Base-by-base conservation (phyloP, 2,113 vertebrate genomes). In the Emberiza fucata region DNA sequence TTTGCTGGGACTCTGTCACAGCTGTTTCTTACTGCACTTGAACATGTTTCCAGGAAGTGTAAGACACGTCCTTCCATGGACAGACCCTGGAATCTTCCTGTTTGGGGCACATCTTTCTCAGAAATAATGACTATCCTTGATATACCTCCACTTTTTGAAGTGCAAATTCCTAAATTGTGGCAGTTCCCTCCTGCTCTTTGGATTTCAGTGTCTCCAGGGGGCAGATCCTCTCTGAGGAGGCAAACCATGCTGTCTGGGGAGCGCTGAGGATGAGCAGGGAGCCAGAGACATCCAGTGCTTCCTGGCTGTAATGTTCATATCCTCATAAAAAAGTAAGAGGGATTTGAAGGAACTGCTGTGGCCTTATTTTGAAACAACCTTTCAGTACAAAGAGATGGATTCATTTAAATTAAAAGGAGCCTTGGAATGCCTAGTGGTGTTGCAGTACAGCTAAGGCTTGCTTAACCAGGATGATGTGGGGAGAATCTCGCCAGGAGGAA, bases 231-330 rank as follows among this genome's bases (percentile, higher is more conserved):
- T 70, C 47, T 63, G 44, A 83, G 37, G 18, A 75, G 17, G 33
- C 25, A 91, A 73, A 66, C 11, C 1, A 1, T 19, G 18, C 14
- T 2, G 0, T 42, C 45, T 70, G 23, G 28, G 47, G 35, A 78
- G 7, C 50, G 77, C 14, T 0, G 4, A 40, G 31, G 12, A 51
- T 60, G 72, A 92, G 40, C 2, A 3, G 37, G 51, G 61, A 95
- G 56, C 24, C 64, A 48, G 72, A 84, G 60, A 84, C 50, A 94
- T 72, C 79, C 76, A 81, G 79, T 78, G 61, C 48, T 89, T 91
- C 51, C 47, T 37, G n/a, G 8, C 23, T 68, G 35, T 47, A 77
- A 59, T 35, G 59, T 50, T 88, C 51, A 33, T 17, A 27, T 37
- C 14, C 50, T 40, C 6, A 7, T 81, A 37, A 90, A 88, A 79